Evolutionary conservation across 2,797 vertebrate species (phyloP), one percentile per base, ranked within the genome.

Genomic region (Astyanax mexicanus): DNA sequence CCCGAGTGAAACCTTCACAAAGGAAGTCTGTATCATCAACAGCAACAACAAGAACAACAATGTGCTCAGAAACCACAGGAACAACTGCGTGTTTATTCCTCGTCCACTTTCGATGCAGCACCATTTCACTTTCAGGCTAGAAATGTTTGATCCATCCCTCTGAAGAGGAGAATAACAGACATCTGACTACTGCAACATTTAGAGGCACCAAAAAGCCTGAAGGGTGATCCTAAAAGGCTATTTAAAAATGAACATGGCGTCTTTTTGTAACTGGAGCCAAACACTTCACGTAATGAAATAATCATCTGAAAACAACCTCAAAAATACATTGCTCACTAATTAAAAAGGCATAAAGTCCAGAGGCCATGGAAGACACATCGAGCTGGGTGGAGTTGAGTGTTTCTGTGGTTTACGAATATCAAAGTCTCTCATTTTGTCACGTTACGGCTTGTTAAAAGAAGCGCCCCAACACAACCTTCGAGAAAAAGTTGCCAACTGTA

Each of bases 251-350:
- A 88, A 92, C 57, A 17, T 40, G 21, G 11, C 68, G 72, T 81
- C 75, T 84, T 84, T 89, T 83, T 90, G 83, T 84, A 83, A 88
- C 86, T 86, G 83, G 21, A 86, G 86, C 90, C 89, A 92, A 89
- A 89, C 65, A 86, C 77, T 84, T 84, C 82, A 89, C 81, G 73
- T 84, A 84, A 83, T 91, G 77, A 90, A 92, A 90, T 88, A 90
- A 90, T 86, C 75, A 89, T 90, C 83, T 77, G 77, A 88, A 89
- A 89, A 88, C 82, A 84, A 75, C 58, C 77, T 84, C 76, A 79
- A 81, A 86, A 82, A 51, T 69, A 61, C 62, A 62, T 62, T 42
- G 69, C 81, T 61, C 62, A 69, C 75, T 80, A 77, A 87, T 86
- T 87, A 85, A 80, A 86, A 83, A 82, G 45, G 44, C 37, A 75